Evolutionary conservation across 2,797 vertebrate species (phyloP), one percentile per base, ranked within the genome.

Genomic region (Gallinago stenura): DNA sequence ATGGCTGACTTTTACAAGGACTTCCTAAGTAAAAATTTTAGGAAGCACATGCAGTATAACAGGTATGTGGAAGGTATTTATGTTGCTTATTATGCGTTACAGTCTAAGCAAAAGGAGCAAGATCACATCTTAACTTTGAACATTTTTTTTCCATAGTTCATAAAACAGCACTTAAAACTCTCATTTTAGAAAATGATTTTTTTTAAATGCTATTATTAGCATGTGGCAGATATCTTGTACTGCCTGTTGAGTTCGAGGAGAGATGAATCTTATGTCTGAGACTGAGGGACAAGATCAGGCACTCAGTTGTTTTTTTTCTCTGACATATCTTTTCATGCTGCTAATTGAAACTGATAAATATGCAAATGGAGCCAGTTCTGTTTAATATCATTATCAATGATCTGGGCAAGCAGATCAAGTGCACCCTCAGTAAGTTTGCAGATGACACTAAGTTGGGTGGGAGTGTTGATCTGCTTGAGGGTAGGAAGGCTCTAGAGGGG

Each of bases 1-100:
- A 99, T 99, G 99, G 99, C 99, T 16, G 98, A 98, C 48, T 99
- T 99, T 94, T 99, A 99, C 97, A 99, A 99, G 98, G 97, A 97
- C 65, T 99, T 99, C 96, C 97, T 99, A 90, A 99, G 98, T 90
- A 98, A 96, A 97, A 99, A 99, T 97, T 98, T 98, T 72, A 96
- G 68, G 89, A 99, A 98, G 94, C 99, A 99, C 75, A 93, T 98
- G 90, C 87, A 80, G 79, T 99, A 99, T 93, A 99, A 99, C 98
- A 99, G 98, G 99, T 99, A 97, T 95, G 98, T 98, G 20, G 61
- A 78, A 80, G 2, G 30, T 70, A 73, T 87, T 95, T 84, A 15
- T 81, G 25, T 83, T 90, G 37, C 50, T 46, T 58, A 3, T 57
- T 61, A 24, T 4, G 43, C 5, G 3, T 83, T 58, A 37, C 13